Base-by-base conservation (phyloP, 2,113 vertebrate genomes). In the Zonotrichia leucophrys region DNA sequence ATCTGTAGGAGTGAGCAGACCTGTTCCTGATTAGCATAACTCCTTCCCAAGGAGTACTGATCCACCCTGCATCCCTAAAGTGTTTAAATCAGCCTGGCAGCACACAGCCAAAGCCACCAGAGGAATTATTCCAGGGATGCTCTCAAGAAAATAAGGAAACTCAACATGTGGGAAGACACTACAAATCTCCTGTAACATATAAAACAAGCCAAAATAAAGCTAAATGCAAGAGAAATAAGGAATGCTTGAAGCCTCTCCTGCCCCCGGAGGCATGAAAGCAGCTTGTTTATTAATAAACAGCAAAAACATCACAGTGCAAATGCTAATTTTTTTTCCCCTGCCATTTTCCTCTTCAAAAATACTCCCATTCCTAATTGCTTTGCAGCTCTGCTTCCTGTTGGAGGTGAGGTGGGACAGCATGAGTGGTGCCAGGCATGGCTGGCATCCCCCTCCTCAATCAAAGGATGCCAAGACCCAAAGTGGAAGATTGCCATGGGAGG, bases 261-360 rank as follows among this genome's bases (percentile, higher is more conserved):
- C 50, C 60, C 47, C 91, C 0, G 0, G 82, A 75, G 83, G 69
- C 56, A 74, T 0, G 0, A 83, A 92, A 86, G 80, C n/a, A 0
- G 72, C 94, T 89, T 88, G 83, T 96, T 96, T 96, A 94, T 95
- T 94, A 96, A 95, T 88, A 96, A 93, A 92, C 92, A 90, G 82
- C 33, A 83, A 78, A 95, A 93, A 63, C 55, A 93, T 86, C 95
- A 96, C 60, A 88, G 90, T 0, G 2, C 72, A 92, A 95, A 96
- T 90, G 88, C 56, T 95, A 80, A 90, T 95, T 90, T 58, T 64
- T 63, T 76, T 66, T 5, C 89, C 68, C 90, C 64, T 94, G 92
- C 68, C 72, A 77, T 93, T 92, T 96, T 83, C 82, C 75, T 67
- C 76, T 83, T 74, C 82, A 80, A 80, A 96, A 96, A 95, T 19